A percentile compares a stretch with the other conserved stretches of the same genome.
Conservation (phyloP, 1,140 invertebrate species). For the Hylaeus anthracinus region DNA sequence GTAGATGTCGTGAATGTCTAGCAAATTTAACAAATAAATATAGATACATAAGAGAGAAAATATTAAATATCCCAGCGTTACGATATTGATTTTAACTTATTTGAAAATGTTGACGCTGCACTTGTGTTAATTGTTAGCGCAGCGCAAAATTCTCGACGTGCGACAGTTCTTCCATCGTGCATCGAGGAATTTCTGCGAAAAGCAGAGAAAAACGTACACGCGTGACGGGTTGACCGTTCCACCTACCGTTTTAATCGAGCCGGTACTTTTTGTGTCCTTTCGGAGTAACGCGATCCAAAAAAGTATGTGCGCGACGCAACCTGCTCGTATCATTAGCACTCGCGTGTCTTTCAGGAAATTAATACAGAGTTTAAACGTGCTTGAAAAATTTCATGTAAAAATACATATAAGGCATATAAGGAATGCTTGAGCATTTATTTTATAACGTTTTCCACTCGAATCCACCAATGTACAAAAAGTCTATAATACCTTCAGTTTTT, state of each 20-base stretch:
- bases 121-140: conserved; percentile 11
- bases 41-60: not conserved
- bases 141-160: conserved; percentile 14
- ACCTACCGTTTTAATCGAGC: conserved; percentile 52
- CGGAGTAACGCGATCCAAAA: conserved; percentile 30
- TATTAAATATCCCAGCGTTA: not conserved
- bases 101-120: not conserved
- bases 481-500: too few relatives aligned
- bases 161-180: conserved; percentile 22
- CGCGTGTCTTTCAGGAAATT: conserved; percentile 5
- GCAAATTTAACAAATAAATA: too few relatives aligned
- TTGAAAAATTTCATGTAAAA: not conserved
- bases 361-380: not conserved
- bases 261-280: conserved; percentile 29
- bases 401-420: too few relatives aligned
- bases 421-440: too few relatives aligned
- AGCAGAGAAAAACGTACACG: conserved; percentile 37
- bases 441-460: too few relatives aligned
- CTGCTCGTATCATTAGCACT: conserved; percentile 14
- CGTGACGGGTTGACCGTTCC: conserved; percentile 43
- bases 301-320: not conserved
- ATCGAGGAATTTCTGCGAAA: conserved; percentile 34
- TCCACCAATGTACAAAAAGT: too few relatives aligned
- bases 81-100: not conserved
- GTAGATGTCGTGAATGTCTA: too few relatives aligned